Base-by-base conservation (phyloP, 1,140 invertebrate genomes). In the Philotrypesis tridentata region DNA sequence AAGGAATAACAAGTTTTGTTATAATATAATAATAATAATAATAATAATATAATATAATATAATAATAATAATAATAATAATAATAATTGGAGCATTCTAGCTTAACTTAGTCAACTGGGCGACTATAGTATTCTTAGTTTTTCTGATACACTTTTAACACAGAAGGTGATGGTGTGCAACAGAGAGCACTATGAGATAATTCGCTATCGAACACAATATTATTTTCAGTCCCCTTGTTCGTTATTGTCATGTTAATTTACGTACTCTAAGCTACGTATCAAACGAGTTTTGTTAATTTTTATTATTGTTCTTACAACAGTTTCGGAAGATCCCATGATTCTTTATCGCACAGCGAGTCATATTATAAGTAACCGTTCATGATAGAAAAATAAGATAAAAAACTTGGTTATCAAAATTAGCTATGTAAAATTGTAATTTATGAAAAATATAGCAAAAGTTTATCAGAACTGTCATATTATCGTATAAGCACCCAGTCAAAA, bases 1-100 rank as follows among this genome's bases (percentile, higher is more conserved):
- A 91, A 91, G 87, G 87, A 90, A 91, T 91, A 91, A 91, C 90
- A 91, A 91, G 88, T 88, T 90, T 84, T 88, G 89, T 88, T 85
- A 88, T 87, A 87, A 80, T 78, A 78, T 77, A 77, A 68, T 77
- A 67, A 78, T 78, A 78, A 78, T 78, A 60, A 75, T 75, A 80
- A 63, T 73, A 71, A 80, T 80, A 74, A 67, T 48, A 77, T 67
- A 77, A 78, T 81, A 78, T 81, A 81, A 60, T 73, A 60, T 73
- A 80, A 80, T 65, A 80, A 74, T 80, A 74, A 80, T 74, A 76
- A 76, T 70, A 75, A 67, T 75, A 76, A 82, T 82, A 73, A 76
- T 70, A 82, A 82, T 77, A 82, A 72, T 74, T 73, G 68, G 73
- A 82, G 67, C 43, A 84, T 74, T 86, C 86, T 87, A 89, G 86